A percentile compares a stretch with the other conserved stretches of the same genome.
Evolutionary conservation across 2,113 vertebrate species (phyloP).

Genomic region (Plecotus auritus): DNA sequence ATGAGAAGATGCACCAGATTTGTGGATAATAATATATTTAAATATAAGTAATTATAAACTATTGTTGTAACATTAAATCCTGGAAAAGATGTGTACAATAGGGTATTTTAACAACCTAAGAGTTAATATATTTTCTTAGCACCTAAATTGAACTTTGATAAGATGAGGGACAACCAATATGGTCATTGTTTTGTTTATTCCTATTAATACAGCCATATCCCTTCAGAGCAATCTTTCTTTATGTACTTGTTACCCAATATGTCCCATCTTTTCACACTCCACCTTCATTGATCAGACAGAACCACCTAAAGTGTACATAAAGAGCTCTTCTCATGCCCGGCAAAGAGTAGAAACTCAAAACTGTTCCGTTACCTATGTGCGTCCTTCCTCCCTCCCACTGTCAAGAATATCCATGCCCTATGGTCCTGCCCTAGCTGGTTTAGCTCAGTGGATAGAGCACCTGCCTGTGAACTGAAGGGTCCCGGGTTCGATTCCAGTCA

Average conservation of each 20-base stretch:
- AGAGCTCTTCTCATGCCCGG: neutral
- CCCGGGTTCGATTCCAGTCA: too few relatives aligned
- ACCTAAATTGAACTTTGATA: neutral
- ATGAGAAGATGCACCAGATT: neutral
- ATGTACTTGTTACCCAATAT: fast-evolving
- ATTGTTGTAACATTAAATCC: neutral
- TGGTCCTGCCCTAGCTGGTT: too few relatives aligned
- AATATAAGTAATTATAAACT: neutral
- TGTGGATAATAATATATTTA: neutral
- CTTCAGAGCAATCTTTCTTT: neutral
- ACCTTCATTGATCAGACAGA: neutral
- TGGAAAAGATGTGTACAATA: neutral
- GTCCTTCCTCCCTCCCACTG: neutral
- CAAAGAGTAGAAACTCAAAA: neutral
- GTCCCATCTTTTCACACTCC: neutral
- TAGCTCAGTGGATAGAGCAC: too few relatives aligned
- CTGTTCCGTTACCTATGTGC: too few relatives aligned
- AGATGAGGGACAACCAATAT: neutral
- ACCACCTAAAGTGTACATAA: neutral
- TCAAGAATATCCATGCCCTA: neutral
- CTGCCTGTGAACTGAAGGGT: too few relatives aligned
- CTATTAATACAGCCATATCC: neutral
- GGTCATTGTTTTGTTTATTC: neutral
- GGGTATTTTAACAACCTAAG: neutral
- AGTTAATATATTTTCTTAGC: neutral